These are phyloP conservation scores for Allygus modestus DNA, from an alignment of 2,888 invertebrate genomes.

Conservation along the genomic window DNA sequence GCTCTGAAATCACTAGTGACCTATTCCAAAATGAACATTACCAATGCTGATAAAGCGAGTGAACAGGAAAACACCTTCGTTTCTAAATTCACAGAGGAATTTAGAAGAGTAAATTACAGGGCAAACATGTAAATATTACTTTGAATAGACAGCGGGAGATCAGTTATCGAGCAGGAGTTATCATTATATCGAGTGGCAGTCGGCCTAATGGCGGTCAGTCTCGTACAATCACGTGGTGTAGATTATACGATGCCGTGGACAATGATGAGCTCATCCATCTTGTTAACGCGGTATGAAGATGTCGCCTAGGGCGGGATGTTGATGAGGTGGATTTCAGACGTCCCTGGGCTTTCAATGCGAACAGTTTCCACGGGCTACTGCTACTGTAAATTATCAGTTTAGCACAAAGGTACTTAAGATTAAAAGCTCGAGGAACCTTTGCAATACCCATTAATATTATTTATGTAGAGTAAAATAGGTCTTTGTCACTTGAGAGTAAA, in stretches of 20 bases:
- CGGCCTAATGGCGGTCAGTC: background rate
- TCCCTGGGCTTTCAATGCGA: background rate
- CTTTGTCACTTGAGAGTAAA: no score
- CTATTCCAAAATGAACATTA: no score
- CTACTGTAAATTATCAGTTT: no score
- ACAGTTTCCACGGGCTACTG: no score
- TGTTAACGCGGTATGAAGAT: conserved; percentile 14
- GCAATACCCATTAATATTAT: no score
- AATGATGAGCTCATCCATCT: conserved; percentile 14
- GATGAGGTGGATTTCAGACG: background rate
- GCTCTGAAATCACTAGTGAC: no score
- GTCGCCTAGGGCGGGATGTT: background rate
- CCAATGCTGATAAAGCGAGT: no score
- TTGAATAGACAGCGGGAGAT: background rate
- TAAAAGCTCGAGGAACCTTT: no score
- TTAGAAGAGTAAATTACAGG: conserved; percentile 27
- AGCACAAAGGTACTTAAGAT: no score
- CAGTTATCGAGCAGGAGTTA: background rate
- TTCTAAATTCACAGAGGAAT: background rate
- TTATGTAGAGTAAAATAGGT: no score
- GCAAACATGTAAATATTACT: background rate
- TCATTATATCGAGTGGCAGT: conserved; percentile 32
- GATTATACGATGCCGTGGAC: conserved; percentile 16
- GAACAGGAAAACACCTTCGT: background rate
- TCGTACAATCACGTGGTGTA: background rate